These are phyloP conservation scores for Eulemur mongoz DNA, from an alignment of 2,797 vertebrate species.

Conservation along the genomic window DNA sequence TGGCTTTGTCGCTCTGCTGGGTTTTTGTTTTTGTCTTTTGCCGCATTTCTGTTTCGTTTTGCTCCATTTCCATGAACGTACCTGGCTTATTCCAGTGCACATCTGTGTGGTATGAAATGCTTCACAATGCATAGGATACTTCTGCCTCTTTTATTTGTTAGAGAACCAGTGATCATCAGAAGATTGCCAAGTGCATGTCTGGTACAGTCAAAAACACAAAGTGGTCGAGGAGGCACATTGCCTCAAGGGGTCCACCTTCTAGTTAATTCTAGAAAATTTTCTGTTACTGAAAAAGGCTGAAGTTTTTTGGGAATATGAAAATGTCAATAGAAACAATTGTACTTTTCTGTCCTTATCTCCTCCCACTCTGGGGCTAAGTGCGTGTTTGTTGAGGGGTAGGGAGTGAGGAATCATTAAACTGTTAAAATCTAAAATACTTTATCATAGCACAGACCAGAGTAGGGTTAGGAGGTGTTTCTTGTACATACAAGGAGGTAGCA, in stretches of 20 bases:
- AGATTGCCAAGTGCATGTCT: not conserved
- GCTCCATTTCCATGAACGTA: conserved; percentile 77
- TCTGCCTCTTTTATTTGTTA: fast-evolving
- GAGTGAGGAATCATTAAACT: not conserved
- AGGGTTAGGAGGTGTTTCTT: not conserved
- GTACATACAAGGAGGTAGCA: not conserved
- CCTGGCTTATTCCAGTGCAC: conserved; percentile 52
- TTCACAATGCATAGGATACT: not conserved
- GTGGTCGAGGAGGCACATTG: fast-evolving
- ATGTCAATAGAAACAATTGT: not conserved
- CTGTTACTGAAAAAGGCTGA: not conserved
- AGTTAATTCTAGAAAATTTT: not conserved
- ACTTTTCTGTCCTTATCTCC: not conserved
- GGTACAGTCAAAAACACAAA: not conserved
- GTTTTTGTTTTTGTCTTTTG: conserved; percentile 69
- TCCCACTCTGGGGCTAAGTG: not conserved
- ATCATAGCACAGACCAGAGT: not conserved
- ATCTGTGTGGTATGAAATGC: not conserved
- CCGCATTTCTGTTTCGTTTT: conserved; percentile 68
- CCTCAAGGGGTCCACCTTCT: not conserved
- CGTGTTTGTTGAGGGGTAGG: not conserved
- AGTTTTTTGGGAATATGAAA: not conserved
- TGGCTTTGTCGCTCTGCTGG: conserved; percentile 81
- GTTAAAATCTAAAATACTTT: not conserved
- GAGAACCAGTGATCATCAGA: fast-evolving